phyloP scores from a whole-genome alignment of 2,888 invertebrate genomes.

The Erannis defoliaria region DNA sequence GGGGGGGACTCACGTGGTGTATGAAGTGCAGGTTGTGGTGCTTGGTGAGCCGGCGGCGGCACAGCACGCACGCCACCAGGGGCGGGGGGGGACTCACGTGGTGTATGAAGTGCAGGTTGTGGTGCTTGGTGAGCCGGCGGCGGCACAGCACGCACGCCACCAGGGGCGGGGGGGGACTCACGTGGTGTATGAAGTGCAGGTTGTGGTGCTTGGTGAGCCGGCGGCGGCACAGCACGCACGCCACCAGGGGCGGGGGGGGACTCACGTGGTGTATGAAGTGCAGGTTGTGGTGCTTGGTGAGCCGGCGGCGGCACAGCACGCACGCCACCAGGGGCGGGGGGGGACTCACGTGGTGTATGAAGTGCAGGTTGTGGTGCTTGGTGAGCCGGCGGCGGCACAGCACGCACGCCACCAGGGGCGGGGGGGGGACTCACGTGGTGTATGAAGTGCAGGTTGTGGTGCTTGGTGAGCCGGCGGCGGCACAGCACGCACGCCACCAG shows the following conservation, averaged over 20 bases:
- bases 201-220: constrained; percentile 92
- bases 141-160: constrained; percentile 93
- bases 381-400: constrained; percentile 92
- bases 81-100: constrained; percentile 86
- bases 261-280: constrained; percentile 88
- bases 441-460: constrained; percentile 91
- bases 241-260: constrained; percentile 89
- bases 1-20: constrained; percentile 82
- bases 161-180: constrained; percentile 87
- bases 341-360: constrained; percentile 86
- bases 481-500: constrained; percentile 93
- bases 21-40: constrained; percentile 92
- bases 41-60: constrained; percentile 91
- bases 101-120: constrained; percentile 91
- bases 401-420: constrained; percentile 91
- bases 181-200: constrained; percentile 90
- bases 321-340: constrained; percentile 92
- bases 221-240: constrained; percentile 92
- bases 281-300: constrained; percentile 92
- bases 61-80: constrained; percentile 92
- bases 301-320: constrained; percentile 91
- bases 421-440: constrained; percentile 86
- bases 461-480: constrained; percentile 90
- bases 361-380: constrained; percentile 92
- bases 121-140: constrained; percentile 91